These are phyloP conservation scores for Macrophya annulata DNA, from an alignment of 2,888 invertebrate species.

Conservation along the genomic window DNA sequence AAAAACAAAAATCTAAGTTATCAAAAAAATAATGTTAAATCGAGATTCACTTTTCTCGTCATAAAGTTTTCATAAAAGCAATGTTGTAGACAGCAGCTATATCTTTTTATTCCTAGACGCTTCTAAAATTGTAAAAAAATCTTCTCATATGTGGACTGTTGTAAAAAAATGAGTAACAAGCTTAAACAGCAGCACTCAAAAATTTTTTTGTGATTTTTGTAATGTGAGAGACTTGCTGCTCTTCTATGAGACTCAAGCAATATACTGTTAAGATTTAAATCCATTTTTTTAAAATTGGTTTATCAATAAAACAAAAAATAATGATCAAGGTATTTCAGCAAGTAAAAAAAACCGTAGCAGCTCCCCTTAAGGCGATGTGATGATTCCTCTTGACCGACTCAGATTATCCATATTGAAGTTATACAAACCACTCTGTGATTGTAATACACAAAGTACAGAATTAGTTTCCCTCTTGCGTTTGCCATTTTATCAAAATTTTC, in stretches of 20 bases:
- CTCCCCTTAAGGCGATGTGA: neutral
- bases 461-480: neutral
- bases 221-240: no score
- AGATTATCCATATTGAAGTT: neutral
- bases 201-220: neutral
- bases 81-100: neutral
- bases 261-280: neutral
- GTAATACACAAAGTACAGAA: neutral
- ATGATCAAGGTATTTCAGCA: neutral
- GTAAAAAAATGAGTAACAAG: neutral
- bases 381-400: neutral
- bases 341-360: neutral
- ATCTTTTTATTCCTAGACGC: neutral
- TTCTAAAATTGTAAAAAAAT: neutral
- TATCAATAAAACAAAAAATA: neutral
- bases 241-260: no score
- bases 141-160: neutral
- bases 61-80: neutral
- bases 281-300: neutral
- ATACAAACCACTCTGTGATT: neutral
- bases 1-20: neutral
- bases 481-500: neutral
- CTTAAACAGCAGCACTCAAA: neutral
- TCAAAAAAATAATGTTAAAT: neutral
- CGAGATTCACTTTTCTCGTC: neutral